Base-by-base conservation (phyloP, 1,140 invertebrate species). In the Camponotus floridanus region DNA sequence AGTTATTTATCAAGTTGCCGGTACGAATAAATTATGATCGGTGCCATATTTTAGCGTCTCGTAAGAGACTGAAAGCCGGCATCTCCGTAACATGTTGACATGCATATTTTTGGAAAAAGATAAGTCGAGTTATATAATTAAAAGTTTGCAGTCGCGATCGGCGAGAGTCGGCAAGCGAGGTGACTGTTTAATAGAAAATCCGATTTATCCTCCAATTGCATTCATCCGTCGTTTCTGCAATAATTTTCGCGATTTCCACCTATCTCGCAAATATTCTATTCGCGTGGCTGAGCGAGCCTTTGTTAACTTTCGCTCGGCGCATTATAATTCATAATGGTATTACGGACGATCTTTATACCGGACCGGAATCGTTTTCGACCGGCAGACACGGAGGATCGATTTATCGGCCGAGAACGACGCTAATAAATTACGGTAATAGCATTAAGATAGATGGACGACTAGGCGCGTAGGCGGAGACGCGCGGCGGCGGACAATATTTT, bases 371-470 rank as follows among this genome's bases (percentile, higher is more conserved):
- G 76, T 90, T 90, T 91, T 91, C 86, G 87, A 4, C 45, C 45
- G 83, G 68, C 55, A 57, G 67, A 48, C 45, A 70, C 83, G 78
- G 9, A 36, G 84, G 78, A 90, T 91, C 90, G 94, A 95, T 94
- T 94, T 94, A 94, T 94, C 89, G 92, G 79, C 76, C 85, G 88
- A 80, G 91, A 92, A 88, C 70, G 85, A 90, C 90, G 91, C 93
- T 94, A 95, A 94, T 94, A 95, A 94, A 94, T 94, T 93, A 92
- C 92, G 90, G 92, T 94, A 94, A 94, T 93, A 93, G 93, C 91
- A 92, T 93, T 93, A 92, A 94, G 94, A 95, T 94, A 92, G 92
- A 94, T 91, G 90, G 92, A 91, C 92, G 91, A 92, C 93, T 91
- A 91, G 91, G 92, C 90, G 92, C 89, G 93, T 93, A 92, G 92